Base-by-base conservation (phyloP, 2,113 vertebrate genomes). In the Zosterops hypoxanthus region DNA sequence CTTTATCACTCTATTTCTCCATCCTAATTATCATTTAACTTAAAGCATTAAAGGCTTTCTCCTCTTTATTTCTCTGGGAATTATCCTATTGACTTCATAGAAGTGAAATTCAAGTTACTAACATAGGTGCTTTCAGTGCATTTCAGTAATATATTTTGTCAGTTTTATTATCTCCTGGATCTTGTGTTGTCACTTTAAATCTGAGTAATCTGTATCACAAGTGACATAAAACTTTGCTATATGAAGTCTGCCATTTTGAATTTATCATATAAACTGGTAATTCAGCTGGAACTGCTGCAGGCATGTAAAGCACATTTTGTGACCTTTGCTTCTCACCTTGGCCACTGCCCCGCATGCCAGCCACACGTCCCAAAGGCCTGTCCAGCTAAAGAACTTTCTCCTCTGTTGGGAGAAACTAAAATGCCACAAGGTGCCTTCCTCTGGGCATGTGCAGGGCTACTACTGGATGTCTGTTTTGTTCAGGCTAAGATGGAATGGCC, bases 221-320 rank as follows among this genome's bases (percentile, higher is more conserved):
- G 57, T 92, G 86, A 94, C 89, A 96, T 72, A 91, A 94, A 92
- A 49, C 25, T 84, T 82, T 49, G n/a, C 31, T 95, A 44, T 91
- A 95, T 91, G 86, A 96, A 89, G 73, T 71, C 89, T 95, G 91
- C 91, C 87, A 57, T 95, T 95, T 96, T 95, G 61, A 76, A 91
- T 96, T 92, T 72, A 42, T 91, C 69, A 53, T 49, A 26, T 65
- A 61, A 79, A 2, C 20, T 91, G 24, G 26, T 50, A 91, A 86
- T 91, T 88, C 76, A 86, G 42, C 41, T 56, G 69, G 52, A 94
- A 83, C n/a, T 57, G 82, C 92, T 85, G 36, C 75, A 95, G 71
- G 61, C 28, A 11, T 20, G 61, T 55, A 83, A 88, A 92, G 50
- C 15, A 82, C 12, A 57, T 80, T 80, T 73, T 86, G 22, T 89